Percentiles rank a stretch among this genome's conserved stretches.
Evolutionary conservation across 2,888 invertebrate species (phyloP).

Genomic region (Exephanes ischioxanthus): DNA sequence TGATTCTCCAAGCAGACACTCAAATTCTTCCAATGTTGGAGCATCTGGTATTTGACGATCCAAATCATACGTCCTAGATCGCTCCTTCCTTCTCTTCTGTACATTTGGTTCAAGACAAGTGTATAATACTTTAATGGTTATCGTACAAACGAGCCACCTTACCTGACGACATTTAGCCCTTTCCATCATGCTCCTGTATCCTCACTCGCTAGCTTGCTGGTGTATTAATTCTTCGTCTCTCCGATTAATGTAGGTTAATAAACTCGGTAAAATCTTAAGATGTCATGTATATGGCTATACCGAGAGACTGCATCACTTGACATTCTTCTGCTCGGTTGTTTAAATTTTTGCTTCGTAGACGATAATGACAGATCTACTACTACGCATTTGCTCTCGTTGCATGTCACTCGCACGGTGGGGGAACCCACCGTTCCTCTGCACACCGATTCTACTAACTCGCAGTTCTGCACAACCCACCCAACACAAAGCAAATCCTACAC

Average conservation of each 20-base stretch:
- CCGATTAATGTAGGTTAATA: neutral
- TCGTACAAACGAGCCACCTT: neutral
- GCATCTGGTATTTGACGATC: slow-evolving; percentile 82
- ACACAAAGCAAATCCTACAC: neutral
- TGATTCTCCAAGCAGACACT: slow-evolving; percentile 82
- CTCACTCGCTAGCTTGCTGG: neutral
- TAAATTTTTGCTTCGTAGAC: neutral
- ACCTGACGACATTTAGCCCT: slow-evolving; percentile 54
- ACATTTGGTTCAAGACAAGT: slow-evolving; percentile 9
- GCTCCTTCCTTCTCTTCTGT: slow-evolving; percentile 80
- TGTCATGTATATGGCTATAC: neutral
- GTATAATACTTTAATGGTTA: neutral
- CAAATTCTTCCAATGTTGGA: slow-evolving; percentile 83
- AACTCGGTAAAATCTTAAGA: neutral
- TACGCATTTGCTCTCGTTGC: neutral
- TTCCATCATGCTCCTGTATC: slow-evolving; percentile 37
- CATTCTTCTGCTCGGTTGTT: neutral
- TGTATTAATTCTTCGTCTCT: neutral
- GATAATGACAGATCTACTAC: neutral
- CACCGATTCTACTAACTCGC: neutral
- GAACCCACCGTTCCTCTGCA: neutral
- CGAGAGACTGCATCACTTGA: neutral
- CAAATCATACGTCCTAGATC: slow-evolving; percentile 73
- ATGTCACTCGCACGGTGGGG: no score
- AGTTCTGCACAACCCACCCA: neutral